Evolutionary conservation across 2,888 invertebrate genomes (phyloP).

Genomic region (Amphipoea oculea): DNA sequence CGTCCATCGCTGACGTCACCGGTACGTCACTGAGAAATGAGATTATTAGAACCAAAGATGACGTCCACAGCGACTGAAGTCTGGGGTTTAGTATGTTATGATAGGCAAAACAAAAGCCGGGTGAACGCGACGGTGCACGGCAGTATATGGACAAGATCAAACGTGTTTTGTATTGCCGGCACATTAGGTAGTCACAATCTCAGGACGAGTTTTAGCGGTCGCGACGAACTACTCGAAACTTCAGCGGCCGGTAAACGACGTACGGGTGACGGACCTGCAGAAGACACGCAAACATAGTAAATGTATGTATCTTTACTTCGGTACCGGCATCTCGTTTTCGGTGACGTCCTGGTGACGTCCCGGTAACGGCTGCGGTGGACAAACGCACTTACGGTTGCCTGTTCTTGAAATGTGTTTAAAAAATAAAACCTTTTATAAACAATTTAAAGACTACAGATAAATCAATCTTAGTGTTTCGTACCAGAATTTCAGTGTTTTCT

Average conservation of each 20-base stretch:
- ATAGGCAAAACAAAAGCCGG: not conserved
- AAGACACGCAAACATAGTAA: too few species aligned
- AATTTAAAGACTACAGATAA: slow-evolving; percentile 15
- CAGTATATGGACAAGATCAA: not conserved
- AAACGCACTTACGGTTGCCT: not conserved
- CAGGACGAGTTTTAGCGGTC: not conserved
- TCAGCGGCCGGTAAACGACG: not conserved
- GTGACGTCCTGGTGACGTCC: not conserved
- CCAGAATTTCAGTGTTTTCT: not conserved
- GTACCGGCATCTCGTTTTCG: too few species aligned
- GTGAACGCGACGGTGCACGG: not conserved
- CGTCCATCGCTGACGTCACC: not conserved
- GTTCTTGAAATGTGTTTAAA: slow-evolving; percentile 3
- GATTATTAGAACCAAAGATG: not conserved
- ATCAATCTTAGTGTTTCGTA: slow-evolving; percentile 3
- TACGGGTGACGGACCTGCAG: not conserved
- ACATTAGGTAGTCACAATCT: not conserved
- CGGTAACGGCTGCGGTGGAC: not conserved
- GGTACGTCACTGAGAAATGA: not conserved
- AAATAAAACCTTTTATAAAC: slow-evolving; percentile 21
- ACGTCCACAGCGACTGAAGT: too few species aligned
- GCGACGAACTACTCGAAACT: not conserved
- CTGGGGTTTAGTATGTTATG: too few species aligned
- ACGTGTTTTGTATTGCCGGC: not conserved
- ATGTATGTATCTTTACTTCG: too few species aligned